phyloP scores from a whole-genome alignment of 2,113 vertebrate species.

The Ammodytes dubius region DNA sequence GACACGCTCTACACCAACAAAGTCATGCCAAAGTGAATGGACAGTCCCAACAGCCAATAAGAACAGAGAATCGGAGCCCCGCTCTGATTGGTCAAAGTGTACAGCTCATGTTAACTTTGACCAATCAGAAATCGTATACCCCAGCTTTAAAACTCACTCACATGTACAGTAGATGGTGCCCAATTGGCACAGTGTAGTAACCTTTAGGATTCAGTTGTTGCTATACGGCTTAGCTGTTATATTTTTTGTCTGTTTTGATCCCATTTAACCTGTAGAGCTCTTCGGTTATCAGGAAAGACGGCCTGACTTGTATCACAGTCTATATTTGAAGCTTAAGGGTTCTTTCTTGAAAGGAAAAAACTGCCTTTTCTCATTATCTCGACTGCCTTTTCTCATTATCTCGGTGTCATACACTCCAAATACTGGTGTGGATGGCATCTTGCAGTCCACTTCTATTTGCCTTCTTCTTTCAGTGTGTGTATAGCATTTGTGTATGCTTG shows the following conservation, averaged over 20 bases:
- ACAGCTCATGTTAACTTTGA: no score
- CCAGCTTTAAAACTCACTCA: no score
- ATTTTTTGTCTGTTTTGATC: conserved; percentile 21
- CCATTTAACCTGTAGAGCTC: conserved; percentile 4
- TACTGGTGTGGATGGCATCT: conserved; percentile 48
- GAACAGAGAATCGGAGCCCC: no score
- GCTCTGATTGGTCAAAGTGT: no score
- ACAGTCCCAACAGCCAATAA: no score
- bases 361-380: conserved; percentile 33
- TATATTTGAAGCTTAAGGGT: conserved; percentile 25
- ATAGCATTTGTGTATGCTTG: background rate
- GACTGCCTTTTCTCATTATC: conserved; percentile 22
- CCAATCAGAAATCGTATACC: no score
- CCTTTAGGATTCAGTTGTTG: conserved; percentile 9
- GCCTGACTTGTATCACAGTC: conserved; percentile 2
- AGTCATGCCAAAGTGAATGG: no score
- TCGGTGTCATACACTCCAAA: conserved; percentile 10
- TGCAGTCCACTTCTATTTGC: conserved; percentile 34
- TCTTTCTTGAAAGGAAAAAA: conserved; percentile 1
- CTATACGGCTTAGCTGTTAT: background rate
- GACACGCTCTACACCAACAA: no score
- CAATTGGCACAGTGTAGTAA: background rate
- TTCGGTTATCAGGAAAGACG: background rate
- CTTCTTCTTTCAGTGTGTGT: conserved; percentile 4
- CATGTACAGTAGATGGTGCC: background rate